Base-by-base conservation (phyloP, 2,113 vertebrate genomes). In the Myrmecophaga tridactyla region DNA sequence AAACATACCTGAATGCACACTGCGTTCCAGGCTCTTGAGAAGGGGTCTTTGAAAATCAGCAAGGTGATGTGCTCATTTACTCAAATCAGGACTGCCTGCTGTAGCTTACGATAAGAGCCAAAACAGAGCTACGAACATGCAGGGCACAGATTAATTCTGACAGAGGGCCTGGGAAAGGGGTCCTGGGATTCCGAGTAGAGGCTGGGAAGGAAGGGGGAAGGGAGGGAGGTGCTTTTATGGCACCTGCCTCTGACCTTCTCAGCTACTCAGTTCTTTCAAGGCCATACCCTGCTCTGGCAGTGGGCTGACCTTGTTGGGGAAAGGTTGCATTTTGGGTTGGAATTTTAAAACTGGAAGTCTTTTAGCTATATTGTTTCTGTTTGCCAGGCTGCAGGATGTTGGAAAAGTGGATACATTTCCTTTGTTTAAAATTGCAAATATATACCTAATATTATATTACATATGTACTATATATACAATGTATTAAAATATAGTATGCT, bases 231-330 rank as follows among this genome's bases (percentile, higher is more conserved):
- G 15, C 62, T 58, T 34, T 75, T 53, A 29, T 15, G 11, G 51
- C 11, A 13, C 39, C 58, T 15, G 27, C 6, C 10, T 76, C 34
- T 27, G 51, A 27, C 14, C 8, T 60, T 69, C 20, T 4, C 58
- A 29, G 43, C 56, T 31, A 1, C 25, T 77, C 18, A 1, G 15
- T 7, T 58, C 27, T 84, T 13, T n/a, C 0, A 3, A 87, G 51
- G 20, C 34, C 29, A 9, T 4, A 2, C 10, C 34, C 56, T 7
- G 20, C 56, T 4, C 5, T 5, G 4, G 20, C 3, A 14, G 12
- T 1, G 7, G 5, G 18, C 4, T 15, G 5, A 56, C 29, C 31
- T 27, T 69, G 23, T 67, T 25, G 21, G 56, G n/a, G 11, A 27
- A 13, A 5, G 0, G 0, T 6, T 7, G 53, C 58, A 21, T 60